Conservation (phyloP, 2,888 invertebrate species). For the Cataglyphis albicans region DNA sequence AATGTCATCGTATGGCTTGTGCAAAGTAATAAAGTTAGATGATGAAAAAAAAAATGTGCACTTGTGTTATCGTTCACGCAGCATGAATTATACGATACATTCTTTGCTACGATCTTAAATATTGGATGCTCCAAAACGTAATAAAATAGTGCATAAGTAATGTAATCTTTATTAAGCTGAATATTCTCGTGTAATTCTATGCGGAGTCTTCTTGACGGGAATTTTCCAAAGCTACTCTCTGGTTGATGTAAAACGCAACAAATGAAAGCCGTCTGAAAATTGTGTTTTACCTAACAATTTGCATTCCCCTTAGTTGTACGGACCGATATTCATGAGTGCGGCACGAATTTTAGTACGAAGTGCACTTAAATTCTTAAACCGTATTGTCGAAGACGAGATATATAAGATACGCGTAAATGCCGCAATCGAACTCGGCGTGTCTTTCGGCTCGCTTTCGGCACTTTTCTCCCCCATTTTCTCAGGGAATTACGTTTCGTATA, state of each 20-base stretch:
- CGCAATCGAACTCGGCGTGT: slow-evolving; percentile 1
- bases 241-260: slow-evolving; percentile 37
- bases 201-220: slow-evolving; percentile 22
- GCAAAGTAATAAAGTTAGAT: background rate
- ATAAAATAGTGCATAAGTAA: background rate
- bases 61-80: background rate
- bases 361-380: slow-evolving; percentile 65
- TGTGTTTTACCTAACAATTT: slow-evolving; percentile 50
- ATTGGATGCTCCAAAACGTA: background rate
- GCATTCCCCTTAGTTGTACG: slow-evolving; percentile 39
- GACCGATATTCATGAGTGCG: slow-evolving; percentile 43
- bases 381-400: slow-evolving; percentile 43
- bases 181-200: slow-evolving; percentile 19
- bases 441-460: slow-evolving; percentile 39
- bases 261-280: slow-evolving; percentile 34
- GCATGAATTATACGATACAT: background rate
- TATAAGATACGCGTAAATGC: slow-evolving; percentile 49
- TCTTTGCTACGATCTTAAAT: background rate
- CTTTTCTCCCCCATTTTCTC: slow-evolving; percentile 38
- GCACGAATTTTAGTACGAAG: slow-evolving; percentile 38
- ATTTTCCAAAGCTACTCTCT: slow-evolving; percentile 15
- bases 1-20: background rate
- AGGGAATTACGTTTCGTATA: slow-evolving; percentile 58
- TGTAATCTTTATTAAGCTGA: background rate
- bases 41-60: background rate